Evolutionary conservation across 2,888 invertebrate genomes (phyloP).

Genomic region (Eugnorisma glareosa): DNA sequence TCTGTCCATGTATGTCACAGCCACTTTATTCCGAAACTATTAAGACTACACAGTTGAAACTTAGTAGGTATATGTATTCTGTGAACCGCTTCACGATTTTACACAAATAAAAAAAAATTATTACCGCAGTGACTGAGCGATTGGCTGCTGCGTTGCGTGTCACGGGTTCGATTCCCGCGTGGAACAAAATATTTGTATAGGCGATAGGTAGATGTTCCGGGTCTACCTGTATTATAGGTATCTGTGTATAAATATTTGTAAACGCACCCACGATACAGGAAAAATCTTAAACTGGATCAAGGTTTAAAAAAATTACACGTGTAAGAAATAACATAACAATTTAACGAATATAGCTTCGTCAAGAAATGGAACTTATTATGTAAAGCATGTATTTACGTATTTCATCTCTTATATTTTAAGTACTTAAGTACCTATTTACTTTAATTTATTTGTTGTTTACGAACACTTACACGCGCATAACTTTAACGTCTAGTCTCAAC

Average conservation of each 20-base stretch:
- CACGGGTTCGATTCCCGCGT: no score
- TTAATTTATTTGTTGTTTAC: not conserved
- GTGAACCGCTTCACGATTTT: no score
- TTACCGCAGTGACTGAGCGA: no score
- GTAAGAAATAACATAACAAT: not conserved
- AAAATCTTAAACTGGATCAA: not conserved
- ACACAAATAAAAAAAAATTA: no score
- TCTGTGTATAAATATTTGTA: not conserved
- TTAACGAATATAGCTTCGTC: not conserved
- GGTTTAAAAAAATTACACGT: not conserved
- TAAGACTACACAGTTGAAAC: no score
- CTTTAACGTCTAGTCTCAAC: not conserved
- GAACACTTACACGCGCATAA: not conserved
- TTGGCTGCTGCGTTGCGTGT: no score
- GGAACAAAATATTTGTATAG: no score
- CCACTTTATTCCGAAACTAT: no score
- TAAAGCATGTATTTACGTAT: not conserved
- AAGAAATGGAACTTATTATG: not conserved
- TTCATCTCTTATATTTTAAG: not conserved
- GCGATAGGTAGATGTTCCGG: not conserved
- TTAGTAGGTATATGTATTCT: no score
- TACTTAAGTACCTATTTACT: not conserved
- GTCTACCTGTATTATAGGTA: not conserved
- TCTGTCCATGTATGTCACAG: no score
- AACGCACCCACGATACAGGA: not conserved